Evolutionary conservation across 2,113 vertebrate genomes (phyloP), one percentile per base, ranked within the genome.

Genomic region (Phalacrocorax brasilianus): DNA sequence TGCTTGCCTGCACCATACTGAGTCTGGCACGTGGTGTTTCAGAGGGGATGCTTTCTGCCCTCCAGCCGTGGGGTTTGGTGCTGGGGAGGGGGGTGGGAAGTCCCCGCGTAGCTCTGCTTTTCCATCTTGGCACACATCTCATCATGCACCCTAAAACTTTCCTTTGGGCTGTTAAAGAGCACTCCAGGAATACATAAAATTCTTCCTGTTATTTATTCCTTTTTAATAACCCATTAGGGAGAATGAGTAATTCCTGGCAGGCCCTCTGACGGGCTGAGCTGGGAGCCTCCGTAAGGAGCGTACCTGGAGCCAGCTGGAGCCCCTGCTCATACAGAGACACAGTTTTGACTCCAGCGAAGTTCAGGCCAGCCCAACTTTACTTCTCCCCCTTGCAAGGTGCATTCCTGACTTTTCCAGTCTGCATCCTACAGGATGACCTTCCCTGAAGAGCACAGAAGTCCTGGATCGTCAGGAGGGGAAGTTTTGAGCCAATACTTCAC

Each of bases 151-250:
- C 91, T 90, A 92, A 96, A 96, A 97, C 67, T 91, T 94, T 61
- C 89, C 87, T 89, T 94, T 91, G 65, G 92, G 88, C 94, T 96
- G 89, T 95, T 95, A 91, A 91, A 96, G 91, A 96, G 92, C 85
- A 79, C 84, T 95, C 92, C 97, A 97, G 96, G 93, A 96, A 95
- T 91, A 91, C 24, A 62, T 88, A 75, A 96, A 97, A 91, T 85
- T 97, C 85, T 97, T 97, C 96, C 89, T 32, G 3, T 61, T 96
- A 97, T 97, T 98, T 97, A 97, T 97, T 95, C 87, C 76, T 97
- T 97, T 97, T 98, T 97, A 97, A 97, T 97, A 96, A 95, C 89
- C 62, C 96, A 68, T 97, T 97, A 97, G 97, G 91, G 95, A 97
- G 88, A 92, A 95, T 97, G 90, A 97, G 93, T 97, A 96, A 98